A percentile compares a stretch with the other conserved stretches of the same genome.
Conservation (phyloP, 2,113 vertebrate genomes). For the Crotophaga sulcirostris region DNA sequence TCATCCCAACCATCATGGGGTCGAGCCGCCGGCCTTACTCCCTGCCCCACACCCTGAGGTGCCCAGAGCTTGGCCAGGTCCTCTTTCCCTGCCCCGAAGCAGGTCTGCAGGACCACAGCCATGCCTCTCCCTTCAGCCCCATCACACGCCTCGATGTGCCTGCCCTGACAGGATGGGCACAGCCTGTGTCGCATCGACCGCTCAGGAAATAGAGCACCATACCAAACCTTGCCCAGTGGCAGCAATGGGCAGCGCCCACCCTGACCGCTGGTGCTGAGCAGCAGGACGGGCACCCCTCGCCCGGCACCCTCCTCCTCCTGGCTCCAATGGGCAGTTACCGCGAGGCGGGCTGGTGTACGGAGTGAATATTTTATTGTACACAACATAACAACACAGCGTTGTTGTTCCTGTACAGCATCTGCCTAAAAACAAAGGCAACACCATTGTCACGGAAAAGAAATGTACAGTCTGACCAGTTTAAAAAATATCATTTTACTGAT, state of each 20-base stretch:
- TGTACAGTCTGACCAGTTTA: slow-evolving; percentile 75
- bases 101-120: fast-evolving
- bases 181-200: too few relatives aligned
- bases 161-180: too few relatives aligned
- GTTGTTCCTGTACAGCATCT: slow-evolving; percentile 88
- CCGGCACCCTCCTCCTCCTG: not conserved
- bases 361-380: slow-evolving; percentile 89
- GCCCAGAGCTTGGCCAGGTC: not conserved
- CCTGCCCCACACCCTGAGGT: not conserved
- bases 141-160: not conserved
- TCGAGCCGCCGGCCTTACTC: fast-evolving
- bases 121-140: not conserved
- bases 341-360: slow-evolving; percentile 71
- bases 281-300: not conserved
- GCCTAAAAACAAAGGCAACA: slow-evolving; percentile 86
- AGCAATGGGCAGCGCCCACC: too few relatives aligned
- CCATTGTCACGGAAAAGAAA: slow-evolving; percentile 82
- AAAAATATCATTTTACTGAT: slow-evolving; percentile 90
- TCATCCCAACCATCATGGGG: too few relatives aligned
- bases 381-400: slow-evolving; percentile 90
- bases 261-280: too few relatives aligned
- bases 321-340: slow-evolving; percentile 14
- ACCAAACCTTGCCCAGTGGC: too few relatives aligned
- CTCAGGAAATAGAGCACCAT: too few relatives aligned
- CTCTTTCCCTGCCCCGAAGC: fast-evolving